These are phyloP conservation scores for Sterna hirundo DNA, from an alignment of 2,113 vertebrate species.

Conservation along the genomic window DNA sequence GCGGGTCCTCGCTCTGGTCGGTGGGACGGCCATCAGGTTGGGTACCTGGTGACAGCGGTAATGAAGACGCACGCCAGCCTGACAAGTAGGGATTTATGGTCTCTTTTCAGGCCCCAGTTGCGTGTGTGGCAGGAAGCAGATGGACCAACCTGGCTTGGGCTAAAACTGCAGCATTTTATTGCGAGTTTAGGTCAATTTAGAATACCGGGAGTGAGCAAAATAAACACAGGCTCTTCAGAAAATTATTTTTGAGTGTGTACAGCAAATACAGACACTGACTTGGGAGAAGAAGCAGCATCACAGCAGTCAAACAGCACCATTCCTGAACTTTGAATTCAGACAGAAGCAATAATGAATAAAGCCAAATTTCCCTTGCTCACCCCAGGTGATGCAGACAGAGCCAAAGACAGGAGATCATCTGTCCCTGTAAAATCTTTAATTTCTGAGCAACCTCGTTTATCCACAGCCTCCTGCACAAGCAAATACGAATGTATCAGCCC, in stretches of 20 bases:
- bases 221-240: neutral
- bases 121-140: neutral
- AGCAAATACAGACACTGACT: neutral
- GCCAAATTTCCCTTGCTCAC: fast-evolving
- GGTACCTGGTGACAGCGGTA: neutral
- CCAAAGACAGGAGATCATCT: neutral
- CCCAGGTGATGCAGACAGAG: neutral
- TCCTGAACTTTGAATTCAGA: neutral
- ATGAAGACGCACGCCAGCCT: fast-evolving
- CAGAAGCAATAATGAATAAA: neutral
- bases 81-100: fast-evolving
- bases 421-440: neutral
- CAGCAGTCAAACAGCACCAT: neutral
- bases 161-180: neutral
- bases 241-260: neutral
- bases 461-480: neutral
- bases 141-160: neutral
- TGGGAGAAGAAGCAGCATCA: neutral
- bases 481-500: neutral
- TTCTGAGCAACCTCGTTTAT: neutral
- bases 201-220: neutral
- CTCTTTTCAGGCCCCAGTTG: neutral
- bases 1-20: fast-evolving
- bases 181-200: neutral
- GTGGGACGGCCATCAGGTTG: neutral